A percentile compares a stretch with the other conserved stretches of the same genome.
Conservation (phyloP, 2,113 vertebrate genomes). For the Rousettus leschenaultii region DNA sequence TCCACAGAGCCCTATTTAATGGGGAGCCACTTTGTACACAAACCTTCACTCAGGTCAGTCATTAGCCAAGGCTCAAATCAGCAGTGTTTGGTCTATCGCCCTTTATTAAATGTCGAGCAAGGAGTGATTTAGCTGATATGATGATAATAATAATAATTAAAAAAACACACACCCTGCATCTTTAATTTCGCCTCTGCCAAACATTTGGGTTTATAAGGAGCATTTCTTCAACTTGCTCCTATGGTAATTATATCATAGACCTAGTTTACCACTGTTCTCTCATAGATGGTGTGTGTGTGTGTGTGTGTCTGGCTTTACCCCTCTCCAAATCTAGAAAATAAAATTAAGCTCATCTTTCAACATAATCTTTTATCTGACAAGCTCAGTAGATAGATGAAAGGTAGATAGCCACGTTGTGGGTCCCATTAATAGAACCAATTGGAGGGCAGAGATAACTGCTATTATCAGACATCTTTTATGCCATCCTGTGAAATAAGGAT, state of each 20-base stretch:
- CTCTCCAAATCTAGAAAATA: constrained; percentile 57
- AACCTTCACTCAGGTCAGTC: constrained; percentile 73
- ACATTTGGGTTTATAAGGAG: constrained; percentile 45
- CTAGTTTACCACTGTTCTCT: constrained; percentile 26
- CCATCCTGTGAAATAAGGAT: constrained; percentile 51
- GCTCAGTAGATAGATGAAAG: constrained; percentile 56
- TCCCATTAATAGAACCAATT: constrained; percentile 54
- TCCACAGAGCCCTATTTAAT: constrained; percentile 81
- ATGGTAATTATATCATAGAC: not conserved
- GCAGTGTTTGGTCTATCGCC: constrained; percentile 72
- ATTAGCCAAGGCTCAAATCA: constrained; percentile 74
- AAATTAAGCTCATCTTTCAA: constrained; percentile 62
- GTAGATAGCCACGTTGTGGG: constrained; percentile 50
- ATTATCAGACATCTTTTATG: constrained; percentile 50
- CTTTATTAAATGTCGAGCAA: constrained; percentile 66
- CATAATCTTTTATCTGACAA: not conserved
- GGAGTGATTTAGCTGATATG: constrained; percentile 68
- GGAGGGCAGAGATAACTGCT: constrained; percentile 50
- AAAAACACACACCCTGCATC: constrained; percentile 10
- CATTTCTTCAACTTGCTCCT: constrained; percentile 59
- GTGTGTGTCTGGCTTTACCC: constrained; percentile 38
- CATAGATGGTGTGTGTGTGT: not conserved
- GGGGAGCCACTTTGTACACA: constrained; percentile 80
- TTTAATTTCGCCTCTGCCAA: constrained; percentile 62
- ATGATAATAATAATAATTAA: constrained; percentile 61